Evolutionary conservation across 2,888 invertebrate species (phyloP), one percentile per base, ranked within the genome.

Genomic region (Xestoiulus laeticollis): DNA sequence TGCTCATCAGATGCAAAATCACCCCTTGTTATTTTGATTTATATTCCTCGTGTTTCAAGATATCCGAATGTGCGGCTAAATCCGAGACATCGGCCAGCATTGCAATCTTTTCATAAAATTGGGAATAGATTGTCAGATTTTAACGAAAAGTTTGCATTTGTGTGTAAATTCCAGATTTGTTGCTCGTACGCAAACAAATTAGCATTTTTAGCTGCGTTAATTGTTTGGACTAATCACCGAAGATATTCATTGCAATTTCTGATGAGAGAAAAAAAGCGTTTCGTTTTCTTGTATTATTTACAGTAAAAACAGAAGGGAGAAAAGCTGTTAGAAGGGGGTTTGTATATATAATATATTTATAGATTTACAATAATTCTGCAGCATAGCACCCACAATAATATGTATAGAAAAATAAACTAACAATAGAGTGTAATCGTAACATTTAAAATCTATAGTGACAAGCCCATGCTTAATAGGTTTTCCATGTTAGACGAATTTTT

Each of bases 301-400:
- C 38, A 85, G 44, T 38, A 85, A 85, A 44, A 44, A 85, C 33
- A 38, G 85, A 26, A 85, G 26, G 85, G 44, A 44, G 85, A 85
- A 68, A 85, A 85, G 30, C 78, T 78, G 26, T 16, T 26, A 30
- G 78, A 30, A 85, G 38, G 85, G n/a, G 22, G 5, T 85, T 85
- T 38, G 38, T 43, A 22, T 38, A 85, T 85, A 33, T 33, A n/a
- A 85, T 44, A 85, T 85, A 85, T 85, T 78, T 78, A 78, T 78
- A 78, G 78, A 78, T 78, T 78, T 78, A 78, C 44, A 85, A 85
- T 85, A 85, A n/a, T n/a, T 33, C 38, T 85, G 85, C 85, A 85
- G 85, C 85, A 85, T 85, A 43, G 85, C 85, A 85, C 85, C 85
- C 85, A 85, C 85, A 44, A 85, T 44, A 85, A 85, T 85, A 43